Evolutionary conservation across 2,113 vertebrate species (phyloP).

Genomic region (Suricata suricatta): DNA sequence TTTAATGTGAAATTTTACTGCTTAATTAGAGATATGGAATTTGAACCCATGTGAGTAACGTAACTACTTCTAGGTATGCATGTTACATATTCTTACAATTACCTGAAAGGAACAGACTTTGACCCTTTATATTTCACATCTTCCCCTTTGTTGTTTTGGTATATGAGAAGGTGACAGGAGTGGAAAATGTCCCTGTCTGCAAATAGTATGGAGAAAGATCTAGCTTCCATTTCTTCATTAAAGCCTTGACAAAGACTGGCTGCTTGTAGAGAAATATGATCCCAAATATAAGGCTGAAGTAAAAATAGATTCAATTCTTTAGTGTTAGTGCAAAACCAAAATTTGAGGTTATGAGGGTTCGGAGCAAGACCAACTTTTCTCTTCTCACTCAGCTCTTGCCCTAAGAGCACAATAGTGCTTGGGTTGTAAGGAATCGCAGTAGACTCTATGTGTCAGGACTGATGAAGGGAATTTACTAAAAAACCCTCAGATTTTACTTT

Average conservation of each 20-base stretch:
- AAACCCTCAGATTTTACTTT: not conserved
- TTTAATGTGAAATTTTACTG: not conserved
- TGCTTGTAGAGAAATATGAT: not conserved
- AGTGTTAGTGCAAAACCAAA: not conserved
- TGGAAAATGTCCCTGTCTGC: not conserved
- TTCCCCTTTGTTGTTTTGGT: not conserved
- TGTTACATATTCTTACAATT: not conserved
- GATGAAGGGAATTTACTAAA: not conserved
- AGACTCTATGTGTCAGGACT: not conserved
- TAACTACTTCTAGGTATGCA: not conserved
- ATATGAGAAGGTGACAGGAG: not conserved
- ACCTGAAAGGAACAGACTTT: not conserved
- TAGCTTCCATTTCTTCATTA: not conserved
- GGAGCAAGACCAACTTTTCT: not conserved
- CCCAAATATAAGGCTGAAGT: not conserved
- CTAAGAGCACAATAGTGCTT: not conserved
- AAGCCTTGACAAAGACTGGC: not conserved
- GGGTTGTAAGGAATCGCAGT: not conserved
- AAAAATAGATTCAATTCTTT: not conserved
- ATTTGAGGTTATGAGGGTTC: not conserved
- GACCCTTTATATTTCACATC: not conserved
- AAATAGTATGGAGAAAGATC: not conserved
- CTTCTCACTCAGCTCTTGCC: not conserved
- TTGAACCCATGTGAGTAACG: not conserved
- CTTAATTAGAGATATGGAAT: not conserved